Conservation (phyloP, 2,888 invertebrate species). For the Hypselothyrea guttata region DNA sequence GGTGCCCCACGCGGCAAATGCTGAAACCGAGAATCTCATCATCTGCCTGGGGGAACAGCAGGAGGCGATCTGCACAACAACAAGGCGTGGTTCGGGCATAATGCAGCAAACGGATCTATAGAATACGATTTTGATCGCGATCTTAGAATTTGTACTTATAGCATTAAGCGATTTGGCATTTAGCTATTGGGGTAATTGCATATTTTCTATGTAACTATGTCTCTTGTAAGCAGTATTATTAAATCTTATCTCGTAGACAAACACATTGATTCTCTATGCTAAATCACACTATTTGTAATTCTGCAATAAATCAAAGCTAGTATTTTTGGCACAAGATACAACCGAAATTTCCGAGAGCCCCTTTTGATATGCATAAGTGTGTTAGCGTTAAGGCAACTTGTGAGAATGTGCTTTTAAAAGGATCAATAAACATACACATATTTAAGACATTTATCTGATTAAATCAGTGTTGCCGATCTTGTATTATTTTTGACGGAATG, state of each 20-base stretch:
- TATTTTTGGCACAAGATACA: neutral
- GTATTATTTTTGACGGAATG: no score
- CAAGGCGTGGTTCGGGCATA: slow-evolving; percentile 45
- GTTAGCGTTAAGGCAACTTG: slow-evolving; percentile 19
- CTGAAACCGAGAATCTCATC: slow-evolving; percentile 55
- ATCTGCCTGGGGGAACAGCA: slow-evolving; percentile 60
- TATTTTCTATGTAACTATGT: no score
- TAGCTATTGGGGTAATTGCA: slow-evolving; percentile 12
- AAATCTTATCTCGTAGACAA: neutral
- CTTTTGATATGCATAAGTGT: slow-evolving; percentile 1
- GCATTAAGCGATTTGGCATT: slow-evolving; percentile 13
- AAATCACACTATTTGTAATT: neutral
- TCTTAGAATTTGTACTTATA: neutral
- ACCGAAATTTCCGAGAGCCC: no score
- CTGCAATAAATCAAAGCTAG: slow-evolving; percentile 8
- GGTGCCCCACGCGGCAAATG: slow-evolving; percentile 1
- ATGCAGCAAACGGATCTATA: slow-evolving; percentile 66
- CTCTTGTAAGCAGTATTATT: slow-evolving; percentile 38
- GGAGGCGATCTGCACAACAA: slow-evolving; percentile 54
- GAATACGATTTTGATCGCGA: neutral
- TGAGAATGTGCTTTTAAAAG: slow-evolving; percentile 46
- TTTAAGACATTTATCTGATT: no score
- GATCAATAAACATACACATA: slow-evolving; percentile 26
- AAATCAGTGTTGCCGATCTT: no score
- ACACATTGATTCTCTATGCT: neutral